Evolutionary conservation across 2,888 invertebrate genomes (phyloP), one percentile per base, ranked within the genome.

Genomic region (Dasysyrphus tricinctus): DNA sequence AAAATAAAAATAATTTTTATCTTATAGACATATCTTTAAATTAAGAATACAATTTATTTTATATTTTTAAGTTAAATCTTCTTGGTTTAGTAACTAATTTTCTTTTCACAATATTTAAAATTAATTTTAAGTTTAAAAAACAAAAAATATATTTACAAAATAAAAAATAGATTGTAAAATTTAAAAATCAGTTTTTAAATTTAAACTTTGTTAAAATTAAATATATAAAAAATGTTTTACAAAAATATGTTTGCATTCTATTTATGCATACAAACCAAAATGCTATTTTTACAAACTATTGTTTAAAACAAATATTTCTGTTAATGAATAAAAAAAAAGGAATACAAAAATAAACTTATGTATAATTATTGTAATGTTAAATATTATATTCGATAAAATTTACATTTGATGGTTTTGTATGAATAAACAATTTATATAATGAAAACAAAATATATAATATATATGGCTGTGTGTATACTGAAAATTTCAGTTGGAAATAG

Each of bases 401-500:
- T 72, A 86, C 57, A 86, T 75, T 82, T 16, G 67, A 86, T 57
- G 49, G 42, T 82, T 86, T 86, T 82, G 78, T 81, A 81, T 57
- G 67, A 86, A 82, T 65, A 75, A 72, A 86, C 72, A 81, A 77
- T 85, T 85, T 81, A 81, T 65, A 72, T 70, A 49, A 24, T 24
- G 24, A 9, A 76, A 79, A 84, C 65, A 75, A 63, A 75, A 61
- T 80, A 79, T 86, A 79, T 78, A 75, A 86, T 86, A 86, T 86
- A 86, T 86, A 86, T 86, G 86, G 86, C 86, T 86, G 86, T 86
- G 86, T 86, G 86, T 86, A 86, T 78, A 86, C 86, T 86, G 86
- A 86, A 81, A 78, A 82, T 86, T 86, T 86, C 82, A 86, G 86
- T 86, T 86, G 70, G 76, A 69, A 78, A 82, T 82, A 76, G 57